A percentile compares a stretch with the other conserved stretches of the same genome.
phyloP scores from a whole-genome alignment of 2,797 vertebrate genomes.

The Xenentodon cancila region DNA sequence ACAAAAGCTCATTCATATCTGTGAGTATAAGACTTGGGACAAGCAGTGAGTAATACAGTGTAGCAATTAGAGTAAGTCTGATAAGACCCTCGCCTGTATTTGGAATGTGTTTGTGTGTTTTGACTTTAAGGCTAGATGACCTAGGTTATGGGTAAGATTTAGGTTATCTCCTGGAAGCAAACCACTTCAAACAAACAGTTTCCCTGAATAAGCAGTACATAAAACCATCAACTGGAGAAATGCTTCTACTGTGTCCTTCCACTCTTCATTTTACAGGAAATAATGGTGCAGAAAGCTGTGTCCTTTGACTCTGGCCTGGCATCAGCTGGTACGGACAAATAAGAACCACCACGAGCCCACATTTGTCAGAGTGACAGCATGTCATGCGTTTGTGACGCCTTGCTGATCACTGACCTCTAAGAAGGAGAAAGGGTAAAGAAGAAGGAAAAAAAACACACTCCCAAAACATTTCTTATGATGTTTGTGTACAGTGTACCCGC shows the following conservation, averaged over 20 bases:
- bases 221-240: not conserved
- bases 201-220: not conserved
- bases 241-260: not conserved
- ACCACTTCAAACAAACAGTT: not conserved
- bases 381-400: slow-evolving; percentile 49
- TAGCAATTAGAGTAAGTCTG: slow-evolving; percentile 27
- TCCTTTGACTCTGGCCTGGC: slow-evolving; percentile 16
- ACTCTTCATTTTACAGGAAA: slow-evolving; percentile 4
- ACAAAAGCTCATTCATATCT: slow-evolving; percentile 77
- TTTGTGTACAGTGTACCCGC: slow-evolving; percentile 9
- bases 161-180: not conserved
- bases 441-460: slow-evolving; percentile 22
- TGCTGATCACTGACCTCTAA: slow-evolving; percentile 54
- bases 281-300: not conserved
- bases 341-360: slow-evolving; percentile 24
- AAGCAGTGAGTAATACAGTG: slow-evolving; percentile 50
- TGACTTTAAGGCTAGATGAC: slow-evolving; percentile 9
- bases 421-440: slow-evolving; percentile 19
- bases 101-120: slow-evolving; percentile 7
- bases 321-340: slow-evolving; percentile 33
- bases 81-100: slow-evolving; percentile 13
- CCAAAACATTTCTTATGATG: slow-evolving; percentile 4
- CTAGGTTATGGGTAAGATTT: slow-evolving; percentile 1
- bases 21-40: slow-evolving; percentile 48
- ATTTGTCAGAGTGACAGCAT: slow-evolving; percentile 60